Percentiles rank a stretch among this genome's conserved stretches.
phyloP scores from a whole-genome alignment of 2,797 vertebrate genomes.

The Diceros bicornis region DNA sequence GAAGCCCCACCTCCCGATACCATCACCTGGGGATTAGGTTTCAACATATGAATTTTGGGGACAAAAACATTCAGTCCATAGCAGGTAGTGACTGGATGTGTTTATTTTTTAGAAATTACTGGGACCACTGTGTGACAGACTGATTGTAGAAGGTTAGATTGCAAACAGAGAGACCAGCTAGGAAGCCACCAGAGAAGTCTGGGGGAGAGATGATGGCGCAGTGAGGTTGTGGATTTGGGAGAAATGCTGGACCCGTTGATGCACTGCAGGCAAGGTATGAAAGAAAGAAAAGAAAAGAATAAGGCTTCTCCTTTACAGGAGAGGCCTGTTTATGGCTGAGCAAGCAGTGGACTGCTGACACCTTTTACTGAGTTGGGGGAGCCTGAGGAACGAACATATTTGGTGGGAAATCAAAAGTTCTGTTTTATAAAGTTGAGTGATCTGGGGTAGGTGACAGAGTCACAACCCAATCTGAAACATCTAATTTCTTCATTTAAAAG shows the following conservation, averaged over 20 bases:
- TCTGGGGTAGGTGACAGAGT: background rate
- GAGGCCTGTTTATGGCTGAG: accelerated
- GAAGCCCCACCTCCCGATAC: background rate
- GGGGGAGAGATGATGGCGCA: background rate
- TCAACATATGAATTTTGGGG: background rate
- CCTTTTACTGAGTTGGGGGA: background rate
- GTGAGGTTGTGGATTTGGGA: background rate
- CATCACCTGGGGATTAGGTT: background rate
- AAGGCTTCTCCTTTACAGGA: background rate
- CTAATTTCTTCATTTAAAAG: background rate
- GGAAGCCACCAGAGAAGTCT: too few species aligned
- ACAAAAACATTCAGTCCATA: background rate
- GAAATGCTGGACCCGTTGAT: background rate
- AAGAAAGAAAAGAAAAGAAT: too few species aligned
- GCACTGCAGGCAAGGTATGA: background rate
- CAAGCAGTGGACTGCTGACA: too few species aligned
- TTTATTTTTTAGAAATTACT: background rate
- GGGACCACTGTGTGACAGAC: background rate
- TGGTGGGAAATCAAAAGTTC: too few species aligned
- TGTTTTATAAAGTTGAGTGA: background rate
- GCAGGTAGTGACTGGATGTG: too few species aligned
- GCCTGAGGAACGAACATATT: background rate
- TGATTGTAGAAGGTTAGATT: background rate
- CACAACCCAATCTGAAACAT: background rate
- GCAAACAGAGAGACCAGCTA: background rate